Evolutionary conservation across 37 sponge, comb jelly and placozoan species (phyloP).

Genomic region (Halichondria panicea): DNA sequence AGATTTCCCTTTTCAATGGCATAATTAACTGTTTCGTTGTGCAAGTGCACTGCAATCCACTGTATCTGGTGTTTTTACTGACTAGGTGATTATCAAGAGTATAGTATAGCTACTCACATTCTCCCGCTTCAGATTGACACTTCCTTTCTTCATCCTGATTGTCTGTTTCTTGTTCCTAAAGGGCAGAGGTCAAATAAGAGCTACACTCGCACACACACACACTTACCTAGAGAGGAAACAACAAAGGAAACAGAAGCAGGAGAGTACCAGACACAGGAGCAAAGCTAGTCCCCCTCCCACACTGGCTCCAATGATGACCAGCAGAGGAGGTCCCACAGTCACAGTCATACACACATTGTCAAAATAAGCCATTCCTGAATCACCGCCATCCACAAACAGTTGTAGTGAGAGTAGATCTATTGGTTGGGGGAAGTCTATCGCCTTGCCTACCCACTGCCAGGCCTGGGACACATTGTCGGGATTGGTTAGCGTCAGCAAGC

Average conservation of each 20-base stretch:
- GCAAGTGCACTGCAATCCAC: too few relatives aligned
- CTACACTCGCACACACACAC: background rate
- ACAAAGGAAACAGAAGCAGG: background rate
- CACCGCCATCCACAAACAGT: background rate
- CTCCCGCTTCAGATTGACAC: too few relatives aligned
- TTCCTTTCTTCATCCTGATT: too few relatives aligned
- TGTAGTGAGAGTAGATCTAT: background rate
- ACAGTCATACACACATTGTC: constrained; percentile 18
- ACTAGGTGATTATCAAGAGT: too few relatives aligned
- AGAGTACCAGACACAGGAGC: background rate
- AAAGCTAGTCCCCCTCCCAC: too few relatives aligned
- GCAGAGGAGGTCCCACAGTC: too few relatives aligned
- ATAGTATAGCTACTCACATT: too few relatives aligned
- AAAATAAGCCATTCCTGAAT: constrained; percentile 17
- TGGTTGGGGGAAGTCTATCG: background rate
- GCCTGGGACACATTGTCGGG: background rate
- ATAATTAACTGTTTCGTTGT: too few relatives aligned
- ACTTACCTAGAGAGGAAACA: background rate
- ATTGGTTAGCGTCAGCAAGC: too few relatives aligned
- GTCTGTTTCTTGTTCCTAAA: background rate
- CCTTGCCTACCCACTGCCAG: constrained; percentile 23
- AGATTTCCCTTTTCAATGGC: too few relatives aligned
- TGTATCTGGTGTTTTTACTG: too few relatives aligned
- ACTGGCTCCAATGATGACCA: too few relatives aligned
- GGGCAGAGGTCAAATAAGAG: background rate